Base-by-base conservation (phyloP, 2,797 vertebrate genomes). In the Falco naumanni region DNA sequence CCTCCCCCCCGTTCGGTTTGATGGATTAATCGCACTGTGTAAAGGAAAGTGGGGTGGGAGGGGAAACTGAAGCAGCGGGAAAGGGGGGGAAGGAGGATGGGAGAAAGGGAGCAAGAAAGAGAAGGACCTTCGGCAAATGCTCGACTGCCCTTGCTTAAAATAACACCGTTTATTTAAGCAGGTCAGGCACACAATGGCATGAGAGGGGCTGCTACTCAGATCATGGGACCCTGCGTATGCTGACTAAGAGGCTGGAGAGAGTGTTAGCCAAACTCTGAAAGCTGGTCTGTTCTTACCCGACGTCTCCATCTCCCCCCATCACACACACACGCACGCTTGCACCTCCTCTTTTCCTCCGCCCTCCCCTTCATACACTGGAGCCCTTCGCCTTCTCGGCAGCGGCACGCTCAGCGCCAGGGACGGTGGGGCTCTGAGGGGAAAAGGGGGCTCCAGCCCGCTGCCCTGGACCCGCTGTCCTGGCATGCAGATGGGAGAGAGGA, bases 1-100 rank as follows among this genome's bases (percentile, higher is more conserved):
- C 93, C 92, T 89, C 91, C 94, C 85, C 85, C 94, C 94, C 87
- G 91, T 96, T 96, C 89, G 90, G 95, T 96, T 95, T 98, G 98
- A 97, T 98, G 98, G 98, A 98, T 99, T 99, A 99, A 99, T 99
- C 98, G 98, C 89, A 95, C 95, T 95, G 95, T 96, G 94, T 97
- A 93, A 95, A 96, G 96, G 95, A 97, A 91, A 93, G 90, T 95
- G 88, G 93, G 94, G 64, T 90, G 94, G 93, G 96, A 97, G 89
- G 91, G 89, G 96, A 96, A 97, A 82, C 95, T 88, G 70, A 95
- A 97, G 87, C 96, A 96, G 95, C 24, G 6, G 97, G 95, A 97
- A 97, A 89, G 37, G 95, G 65, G 79, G 57, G 88, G 80, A 68
- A 96, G 92, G 89, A 95, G 96, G 89, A 97, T 29, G 25, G 96